phyloP scores from a whole-genome alignment of 2,113 vertebrate species.

The rabbit (Oryctolagus cuniculus) region DNA sequence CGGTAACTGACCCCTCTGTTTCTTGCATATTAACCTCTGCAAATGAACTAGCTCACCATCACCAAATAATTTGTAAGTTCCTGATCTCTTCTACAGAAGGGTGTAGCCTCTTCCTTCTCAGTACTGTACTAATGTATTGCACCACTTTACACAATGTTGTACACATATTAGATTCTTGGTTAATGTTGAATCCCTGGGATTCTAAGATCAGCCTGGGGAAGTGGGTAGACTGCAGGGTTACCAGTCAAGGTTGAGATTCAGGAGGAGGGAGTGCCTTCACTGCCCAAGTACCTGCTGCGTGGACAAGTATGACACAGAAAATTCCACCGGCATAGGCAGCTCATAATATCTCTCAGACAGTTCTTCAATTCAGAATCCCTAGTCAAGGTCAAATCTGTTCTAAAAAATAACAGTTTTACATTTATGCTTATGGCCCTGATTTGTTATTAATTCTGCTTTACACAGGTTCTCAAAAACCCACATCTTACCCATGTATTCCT shows the following conservation, averaged over 20 bases:
- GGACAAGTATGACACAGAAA: not conserved
- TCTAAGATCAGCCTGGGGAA: not conserved
- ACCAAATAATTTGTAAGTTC: not conserved
- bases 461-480: not conserved
- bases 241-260: not conserved
- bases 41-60: not conserved
- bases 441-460: not conserved
- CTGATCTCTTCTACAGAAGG: not conserved
- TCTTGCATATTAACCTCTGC: not conserved
- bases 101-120: not conserved
- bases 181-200: not conserved
- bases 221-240: accelerated
- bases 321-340: not conserved
- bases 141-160: not conserved
- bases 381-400: not conserved
- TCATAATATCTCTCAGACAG: too few species aligned
- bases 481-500: not conserved
- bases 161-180: not conserved
- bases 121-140: not conserved
- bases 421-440: not conserved
- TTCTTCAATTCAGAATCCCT: not conserved
- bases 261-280: not conserved
- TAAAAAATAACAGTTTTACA: not conserved
- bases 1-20: not conserved
- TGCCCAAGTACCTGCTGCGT: not conserved